Conservation (phyloP, 2,888 invertebrate species). For the Epirrita christyi region DNA sequence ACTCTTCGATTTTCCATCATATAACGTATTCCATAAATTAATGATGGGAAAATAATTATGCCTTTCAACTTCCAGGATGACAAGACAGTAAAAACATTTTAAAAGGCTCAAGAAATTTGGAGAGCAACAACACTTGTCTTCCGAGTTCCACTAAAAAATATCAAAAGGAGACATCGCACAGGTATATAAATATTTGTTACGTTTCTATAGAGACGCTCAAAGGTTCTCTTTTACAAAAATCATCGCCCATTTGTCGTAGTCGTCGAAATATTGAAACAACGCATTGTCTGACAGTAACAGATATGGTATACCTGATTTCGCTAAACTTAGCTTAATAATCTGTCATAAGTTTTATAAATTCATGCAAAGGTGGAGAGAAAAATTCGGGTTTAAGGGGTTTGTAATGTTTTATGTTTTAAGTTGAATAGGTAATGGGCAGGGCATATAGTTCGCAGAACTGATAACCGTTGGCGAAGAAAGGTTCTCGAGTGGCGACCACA, state of each 20-base stretch:
- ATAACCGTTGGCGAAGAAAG: too few relatives aligned
- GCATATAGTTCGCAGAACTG: too few relatives aligned
- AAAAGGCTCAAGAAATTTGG: conserved; percentile 23
- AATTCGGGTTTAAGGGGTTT: too few relatives aligned
- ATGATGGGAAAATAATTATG: neutral
- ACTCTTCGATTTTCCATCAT: neutral
- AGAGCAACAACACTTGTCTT: conserved; percentile 44
- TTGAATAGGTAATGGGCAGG: too few relatives aligned
- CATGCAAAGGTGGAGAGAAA: too few relatives aligned
- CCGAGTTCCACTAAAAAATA: conserved; percentile 34
- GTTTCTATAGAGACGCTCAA: conserved; percentile 16
- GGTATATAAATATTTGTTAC: neutral
- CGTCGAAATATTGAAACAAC: too few relatives aligned
- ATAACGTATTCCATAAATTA: neutral
- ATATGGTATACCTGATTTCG: too few relatives aligned
- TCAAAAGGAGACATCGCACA: neutral
- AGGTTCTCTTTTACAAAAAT: neutral
- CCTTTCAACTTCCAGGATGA: neutral
- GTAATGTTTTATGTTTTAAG: too few relatives aligned
- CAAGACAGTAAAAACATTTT: conserved; percentile 12
- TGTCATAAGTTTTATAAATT: too few relatives aligned
- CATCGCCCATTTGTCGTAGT: neutral
- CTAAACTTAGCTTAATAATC: too few relatives aligned
- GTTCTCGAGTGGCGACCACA: too few relatives aligned
- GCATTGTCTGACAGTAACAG: too few relatives aligned